These are phyloP conservation scores for Catotricha subobsoleta DNA, from an alignment of 2,888 invertebrate species.

Conservation along the genomic window DNA sequence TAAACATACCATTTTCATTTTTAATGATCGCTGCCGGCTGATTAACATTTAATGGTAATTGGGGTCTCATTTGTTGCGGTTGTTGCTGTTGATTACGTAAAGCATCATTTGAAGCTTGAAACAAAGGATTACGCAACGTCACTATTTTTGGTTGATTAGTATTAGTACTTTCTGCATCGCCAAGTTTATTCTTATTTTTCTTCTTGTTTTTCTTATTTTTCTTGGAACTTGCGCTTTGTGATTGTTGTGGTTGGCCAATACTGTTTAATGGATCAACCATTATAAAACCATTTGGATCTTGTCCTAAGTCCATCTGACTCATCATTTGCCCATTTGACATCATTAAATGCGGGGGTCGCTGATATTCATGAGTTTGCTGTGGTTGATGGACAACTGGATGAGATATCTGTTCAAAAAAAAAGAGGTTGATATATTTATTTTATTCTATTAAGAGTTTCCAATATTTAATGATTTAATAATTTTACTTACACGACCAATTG, in stretches of 20 bases:
- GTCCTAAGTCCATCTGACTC: constrained; percentile 10
- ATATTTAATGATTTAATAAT: neutral
- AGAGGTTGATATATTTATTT: neutral
- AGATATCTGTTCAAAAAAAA: constrained; percentile 11
- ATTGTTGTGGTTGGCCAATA: constrained; percentile 12
- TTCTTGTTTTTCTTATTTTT: constrained; percentile 38
- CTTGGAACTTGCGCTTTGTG: constrained; percentile 19
- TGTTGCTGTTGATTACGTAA: constrained; percentile 32
- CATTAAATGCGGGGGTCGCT: constrained; percentile 8
- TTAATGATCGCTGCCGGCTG: constrained; percentile 49
- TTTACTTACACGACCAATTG: constrained; percentile 21
- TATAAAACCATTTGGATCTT: constrained; percentile 23
- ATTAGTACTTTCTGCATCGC: constrained; percentile 6
- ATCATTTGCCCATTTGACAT: constrained; percentile 11
- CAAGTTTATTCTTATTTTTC: constrained; percentile 23
- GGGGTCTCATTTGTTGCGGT: constrained; percentile 22
- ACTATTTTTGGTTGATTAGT: constrained; percentile 41
- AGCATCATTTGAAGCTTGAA: constrained; percentile 33
- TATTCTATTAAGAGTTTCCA: neutral
- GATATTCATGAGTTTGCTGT: constrained; percentile 13
- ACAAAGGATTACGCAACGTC: constrained; percentile 61
- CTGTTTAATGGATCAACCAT: constrained; percentile 22
- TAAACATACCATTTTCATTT: constrained; percentile 64
- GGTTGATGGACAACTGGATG: constrained; percentile 10
- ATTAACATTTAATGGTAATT: constrained; percentile 17